Base-by-base conservation (phyloP, 2,888 invertebrate species). In the Luffia ferchaultella region DNA sequence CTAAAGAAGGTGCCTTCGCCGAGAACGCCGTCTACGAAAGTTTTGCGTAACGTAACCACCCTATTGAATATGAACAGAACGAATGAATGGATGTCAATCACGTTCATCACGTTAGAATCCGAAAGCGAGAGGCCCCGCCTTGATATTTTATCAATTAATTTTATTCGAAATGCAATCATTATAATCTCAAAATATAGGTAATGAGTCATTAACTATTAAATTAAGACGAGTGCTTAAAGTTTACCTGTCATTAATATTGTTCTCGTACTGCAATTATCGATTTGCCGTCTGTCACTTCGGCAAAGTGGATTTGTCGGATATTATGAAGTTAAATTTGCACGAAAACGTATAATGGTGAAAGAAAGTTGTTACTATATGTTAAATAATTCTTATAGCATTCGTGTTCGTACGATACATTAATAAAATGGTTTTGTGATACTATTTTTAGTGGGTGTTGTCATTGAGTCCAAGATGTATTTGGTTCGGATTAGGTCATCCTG, bases 381-480 rank as follows among this genome's bases (percentile, higher is more conserved):
- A 59, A 56, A 58, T 55, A 55, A 60, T 61, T 61, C 57, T 57
- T 54, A 55, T 58, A 56, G 49, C 52, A 49, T 70, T 71, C 70
- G 62, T 68, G 68, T 73, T 62, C 67, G 63, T 67, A 59, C 57
- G 63, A 59, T 58, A 56, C 58, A 53, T 50, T 62, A 67, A 64
- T 69, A 68, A 63, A 62, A 64, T 73, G 70, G 66, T 68, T 71
- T 63, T 59, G 79, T 86, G 75, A 66, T 85, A 67, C 88, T 88
- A 70, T 89, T 88, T 80, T 85, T 83, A 76, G 85, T 87, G 71
- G 86, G 82, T 85, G 85, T 84, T 84, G 85, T 85, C 85, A 83
- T 78, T 77, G 71, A 71, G 67, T 66, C 62, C 65, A 67, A 71
- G 76, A 67, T 72, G 76, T 30, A 30, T 73, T 73, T 62, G 70